Evolutionary conservation across 2,888 invertebrate genomes (phyloP).

Genomic region (Cephonodes hylas): DNA sequence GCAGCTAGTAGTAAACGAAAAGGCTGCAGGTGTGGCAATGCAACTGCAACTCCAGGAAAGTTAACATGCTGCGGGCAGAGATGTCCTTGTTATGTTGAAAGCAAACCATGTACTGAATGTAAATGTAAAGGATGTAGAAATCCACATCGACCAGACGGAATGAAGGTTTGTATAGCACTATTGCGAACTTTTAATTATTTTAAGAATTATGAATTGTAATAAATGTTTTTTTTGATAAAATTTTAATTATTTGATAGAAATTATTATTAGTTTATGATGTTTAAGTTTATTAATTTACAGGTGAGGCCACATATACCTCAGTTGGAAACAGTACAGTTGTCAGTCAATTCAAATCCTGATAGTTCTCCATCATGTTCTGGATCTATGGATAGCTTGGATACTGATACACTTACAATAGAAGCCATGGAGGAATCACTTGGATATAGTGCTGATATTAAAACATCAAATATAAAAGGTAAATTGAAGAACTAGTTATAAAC

Average conservation of each 20-base stretch:
- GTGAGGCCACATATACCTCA: slow-evolving; percentile 85
- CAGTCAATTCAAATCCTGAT: slow-evolving; percentile 63
- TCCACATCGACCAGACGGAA: slow-evolving; percentile 91
- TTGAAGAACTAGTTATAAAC: neutral
- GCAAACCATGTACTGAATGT: slow-evolving; percentile 93
- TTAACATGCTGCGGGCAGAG: slow-evolving; percentile 96
- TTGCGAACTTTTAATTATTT: neutral
- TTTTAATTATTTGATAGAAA: neutral
- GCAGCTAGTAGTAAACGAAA: slow-evolving; percentile 80
- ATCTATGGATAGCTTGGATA: slow-evolving; percentile 70
- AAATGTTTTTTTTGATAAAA: no score
- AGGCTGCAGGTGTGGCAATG: slow-evolving; percentile 95
- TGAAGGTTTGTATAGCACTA: slow-evolving; percentile 81
- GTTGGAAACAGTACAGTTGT: slow-evolving; percentile 82
- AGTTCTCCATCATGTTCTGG: slow-evolving; percentile 73
- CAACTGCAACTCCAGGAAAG: slow-evolving; percentile 93
- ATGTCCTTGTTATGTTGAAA: slow-evolving; percentile 96
- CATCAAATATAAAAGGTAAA: slow-evolving; percentile 71
- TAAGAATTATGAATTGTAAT: neutral
- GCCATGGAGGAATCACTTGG: slow-evolving; percentile 72
- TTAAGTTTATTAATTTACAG: slow-evolving; percentile 52
- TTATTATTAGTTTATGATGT: neutral
- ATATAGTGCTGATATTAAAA: slow-evolving; percentile 64
- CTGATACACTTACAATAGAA: slow-evolving; percentile 70
- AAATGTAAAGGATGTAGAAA: slow-evolving; percentile 96